Evolutionary conservation across 2,888 invertebrate species (phyloP).

Genomic region (Ophion ventricosus): DNA sequence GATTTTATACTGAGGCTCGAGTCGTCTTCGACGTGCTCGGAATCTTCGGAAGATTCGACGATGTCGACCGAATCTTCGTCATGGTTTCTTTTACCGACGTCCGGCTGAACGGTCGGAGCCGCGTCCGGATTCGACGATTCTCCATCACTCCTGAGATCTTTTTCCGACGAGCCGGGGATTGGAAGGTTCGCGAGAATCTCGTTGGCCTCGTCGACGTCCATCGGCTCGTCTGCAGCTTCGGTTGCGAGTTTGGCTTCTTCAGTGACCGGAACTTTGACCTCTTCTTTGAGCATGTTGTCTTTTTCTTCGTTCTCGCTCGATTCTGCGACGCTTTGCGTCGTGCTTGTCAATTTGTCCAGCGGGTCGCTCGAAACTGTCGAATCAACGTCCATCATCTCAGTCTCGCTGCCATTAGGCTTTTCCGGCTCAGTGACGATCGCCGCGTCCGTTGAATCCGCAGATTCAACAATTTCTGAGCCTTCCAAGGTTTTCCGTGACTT

Average conservation of each 20-base stretch:
- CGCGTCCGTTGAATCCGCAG: slow-evolving; percentile 52
- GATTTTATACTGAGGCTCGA: background rate
- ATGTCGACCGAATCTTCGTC: background rate
- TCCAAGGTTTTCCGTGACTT: background rate
- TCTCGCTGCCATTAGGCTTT: slow-evolving; percentile 2
- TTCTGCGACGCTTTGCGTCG: slow-evolving; percentile 12
- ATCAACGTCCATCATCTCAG: slow-evolving; percentile 46
- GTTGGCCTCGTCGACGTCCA: slow-evolving; percentile 53
- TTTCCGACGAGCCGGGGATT: background rate
- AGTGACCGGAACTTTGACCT: background rate
- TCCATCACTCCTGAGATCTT: background rate
- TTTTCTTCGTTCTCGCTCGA: background rate
- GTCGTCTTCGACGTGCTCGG: slow-evolving; percentile 1
- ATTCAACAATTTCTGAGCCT: slow-evolving; percentile 13
- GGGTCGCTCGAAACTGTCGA: slow-evolving; percentile 22
- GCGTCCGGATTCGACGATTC: background rate
- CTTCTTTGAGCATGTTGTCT: background rate
- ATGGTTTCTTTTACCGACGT: slow-evolving; percentile 8
- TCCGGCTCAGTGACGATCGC: slow-evolving; percentile 22
- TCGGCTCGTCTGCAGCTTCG: slow-evolving; percentile 35
- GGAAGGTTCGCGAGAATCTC: slow-evolving; percentile 4
- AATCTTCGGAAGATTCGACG: slow-evolving; percentile 2
- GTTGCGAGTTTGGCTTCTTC: slow-evolving; percentile 8
- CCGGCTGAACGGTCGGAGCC: background rate
- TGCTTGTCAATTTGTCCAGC: slow-evolving; percentile 9